phyloP scores from a whole-genome alignment of 1,140 invertebrate genomes.

The Micrasema longulum region DNA sequence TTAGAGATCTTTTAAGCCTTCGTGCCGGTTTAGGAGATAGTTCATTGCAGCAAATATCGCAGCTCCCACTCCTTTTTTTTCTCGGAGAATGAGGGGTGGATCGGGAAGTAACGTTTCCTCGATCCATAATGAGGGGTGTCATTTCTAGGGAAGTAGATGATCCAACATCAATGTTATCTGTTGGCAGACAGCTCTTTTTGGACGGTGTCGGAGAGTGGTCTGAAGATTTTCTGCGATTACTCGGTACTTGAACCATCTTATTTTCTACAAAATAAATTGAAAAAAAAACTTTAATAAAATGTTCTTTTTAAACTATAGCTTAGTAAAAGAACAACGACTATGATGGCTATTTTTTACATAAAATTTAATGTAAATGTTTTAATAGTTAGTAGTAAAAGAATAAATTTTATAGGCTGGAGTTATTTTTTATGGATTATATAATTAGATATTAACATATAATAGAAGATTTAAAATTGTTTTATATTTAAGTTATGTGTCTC shows the following conservation, averaged over 20 bases:
- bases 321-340: too few species aligned
- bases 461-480: too few species aligned
- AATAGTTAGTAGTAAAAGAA: too few species aligned
- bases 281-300: too few species aligned
- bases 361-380: too few species aligned
- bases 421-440: too few species aligned
- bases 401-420: too few species aligned
- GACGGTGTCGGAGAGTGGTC: constrained; percentile 20
- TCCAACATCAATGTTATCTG: neutral
- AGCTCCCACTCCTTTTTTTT: constrained; percentile 42
- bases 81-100: constrained; percentile 5
- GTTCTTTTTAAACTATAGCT: too few species aligned
- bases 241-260: neutral
- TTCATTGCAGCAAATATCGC: neutral
- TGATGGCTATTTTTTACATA: too few species aligned
- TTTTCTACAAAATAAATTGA: constrained; percentile 11
- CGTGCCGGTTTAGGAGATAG: neutral
- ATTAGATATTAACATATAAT: too few species aligned
- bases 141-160: constrained; percentile 13
- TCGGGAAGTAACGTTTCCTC: neutral
- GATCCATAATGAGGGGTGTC: neutral
- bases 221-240: neutral
- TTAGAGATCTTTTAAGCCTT: constrained; percentile 37
- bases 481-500: too few species aligned
- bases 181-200: constrained; percentile 7